Percentiles rank a stretch among this genome's conserved stretches.
Conservation (phyloP, 2,113 vertebrate genomes). For the Oxyruncus cristatus region DNA sequence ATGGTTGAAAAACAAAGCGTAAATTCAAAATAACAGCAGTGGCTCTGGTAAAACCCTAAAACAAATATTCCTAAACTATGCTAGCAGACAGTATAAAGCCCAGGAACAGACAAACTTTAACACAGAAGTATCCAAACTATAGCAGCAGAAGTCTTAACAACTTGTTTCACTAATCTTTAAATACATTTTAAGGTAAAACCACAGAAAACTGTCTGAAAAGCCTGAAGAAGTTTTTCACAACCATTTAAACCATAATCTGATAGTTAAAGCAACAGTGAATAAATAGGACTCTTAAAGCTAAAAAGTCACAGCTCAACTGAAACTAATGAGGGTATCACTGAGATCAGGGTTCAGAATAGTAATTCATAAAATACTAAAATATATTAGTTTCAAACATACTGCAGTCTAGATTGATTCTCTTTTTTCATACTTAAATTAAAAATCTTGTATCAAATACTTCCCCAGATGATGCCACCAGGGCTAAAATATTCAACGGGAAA, state of each 20-base stretch:
- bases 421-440: neutral
- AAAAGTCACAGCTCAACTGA: neutral
- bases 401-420: neutral
- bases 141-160: neutral
- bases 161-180: neutral
- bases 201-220: neutral
- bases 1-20: neutral
- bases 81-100: neutral
- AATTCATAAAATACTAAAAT: neutral
- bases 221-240: neutral
- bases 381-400: neutral
- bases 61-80: neutral
- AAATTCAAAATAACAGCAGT: neutral
- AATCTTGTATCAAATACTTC: neutral
- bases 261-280: neutral
- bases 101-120: neutral
- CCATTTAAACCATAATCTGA: neutral
- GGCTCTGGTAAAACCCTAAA: neutral
- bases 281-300: neutral
- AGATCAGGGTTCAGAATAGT: neutral
- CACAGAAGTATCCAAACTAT: neutral
- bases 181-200: neutral
- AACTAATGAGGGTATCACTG: neutral
- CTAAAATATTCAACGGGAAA: neutral
- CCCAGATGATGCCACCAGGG: accelerated